Conservation (phyloP, 2,888 invertebrate species). For the Sminthurinus aureus region DNA sequence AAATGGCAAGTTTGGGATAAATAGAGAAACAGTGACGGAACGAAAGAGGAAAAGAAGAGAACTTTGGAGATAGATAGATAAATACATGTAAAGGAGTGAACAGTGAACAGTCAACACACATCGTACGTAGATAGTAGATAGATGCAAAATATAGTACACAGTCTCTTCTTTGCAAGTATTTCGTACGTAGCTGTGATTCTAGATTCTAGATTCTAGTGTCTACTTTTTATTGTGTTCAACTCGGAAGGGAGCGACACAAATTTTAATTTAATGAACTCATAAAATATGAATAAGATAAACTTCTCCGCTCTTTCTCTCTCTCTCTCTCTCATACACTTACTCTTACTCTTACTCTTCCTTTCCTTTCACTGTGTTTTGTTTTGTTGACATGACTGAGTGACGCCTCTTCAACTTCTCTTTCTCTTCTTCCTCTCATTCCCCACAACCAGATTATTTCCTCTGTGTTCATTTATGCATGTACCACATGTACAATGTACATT, state of each 20-base stretch:
- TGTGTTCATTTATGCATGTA: not conserved
- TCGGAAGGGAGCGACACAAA: not conserved
- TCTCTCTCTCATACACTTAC: too few species aligned
- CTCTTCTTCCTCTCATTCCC: not conserved
- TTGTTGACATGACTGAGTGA: too few species aligned
- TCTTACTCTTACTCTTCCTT: too few species aligned
- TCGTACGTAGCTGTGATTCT: too few species aligned
- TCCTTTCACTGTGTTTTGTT: too few species aligned
- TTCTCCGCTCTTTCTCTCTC: too few species aligned
- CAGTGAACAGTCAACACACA: too few species aligned
- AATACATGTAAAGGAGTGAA: too few species aligned
- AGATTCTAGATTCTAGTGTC: too few species aligned
- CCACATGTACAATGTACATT: not conserved
- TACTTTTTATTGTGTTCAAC: constrained; percentile 4
- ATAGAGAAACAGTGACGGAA: not conserved
- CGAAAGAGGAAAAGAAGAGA: not conserved
- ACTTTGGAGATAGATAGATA: not conserved
- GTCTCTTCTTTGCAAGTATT: too few species aligned
- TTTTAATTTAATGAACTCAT: constrained; percentile 20
- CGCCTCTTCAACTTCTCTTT: not conserved
- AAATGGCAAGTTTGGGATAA: not conserved
- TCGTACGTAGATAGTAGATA: too few species aligned
- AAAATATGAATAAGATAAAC: constrained; percentile 2
- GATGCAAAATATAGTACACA: too few species aligned
- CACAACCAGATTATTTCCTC: not conserved